Percentiles rank a stretch among this genome's conserved stretches.
These are phyloP conservation scores for Drosophila tripunctata DNA, from an alignment of 2,888 invertebrate species.

Conservation along the genomic window DNA sequence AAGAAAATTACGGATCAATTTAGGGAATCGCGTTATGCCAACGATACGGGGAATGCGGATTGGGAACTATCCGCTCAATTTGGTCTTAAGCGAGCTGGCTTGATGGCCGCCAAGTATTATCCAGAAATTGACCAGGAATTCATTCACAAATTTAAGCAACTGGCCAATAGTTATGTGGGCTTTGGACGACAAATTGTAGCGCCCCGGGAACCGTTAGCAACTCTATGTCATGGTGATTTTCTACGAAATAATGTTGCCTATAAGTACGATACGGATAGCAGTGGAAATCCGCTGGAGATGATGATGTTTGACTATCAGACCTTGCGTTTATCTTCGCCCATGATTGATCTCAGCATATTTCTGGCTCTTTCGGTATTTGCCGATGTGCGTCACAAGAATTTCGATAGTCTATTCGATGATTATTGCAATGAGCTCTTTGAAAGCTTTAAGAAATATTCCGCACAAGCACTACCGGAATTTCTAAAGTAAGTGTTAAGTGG, in stretches of 20 bases:
- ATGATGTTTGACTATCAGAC: conserved; percentile 84
- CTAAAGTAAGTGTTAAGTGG: too few species aligned
- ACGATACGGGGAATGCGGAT: conserved; percentile 37
- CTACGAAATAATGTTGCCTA: conserved; percentile 83
- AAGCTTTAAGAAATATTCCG: conserved; percentile 41
- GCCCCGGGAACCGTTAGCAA: conserved; percentile 81
- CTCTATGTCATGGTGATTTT: conserved; percentile 83
- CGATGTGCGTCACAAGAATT: conserved; percentile 75
- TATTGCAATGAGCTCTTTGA: conserved; percentile 72
- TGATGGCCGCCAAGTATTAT: conserved; percentile 51
- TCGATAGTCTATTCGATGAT: conserved; percentile 75
- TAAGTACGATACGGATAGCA: conserved; percentile 67
- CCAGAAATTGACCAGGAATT: conserved; percentile 72
- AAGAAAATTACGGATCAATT: conserved; percentile 55
- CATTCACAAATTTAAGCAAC: conserved; percentile 52
- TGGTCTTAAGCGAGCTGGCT: conserved; percentile 47
- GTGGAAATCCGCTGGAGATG: conserved; percentile 66
- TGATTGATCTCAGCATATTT: conserved; percentile 81
- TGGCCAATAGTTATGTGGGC: conserved; percentile 37
- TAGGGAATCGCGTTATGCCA: conserved; percentile 74
- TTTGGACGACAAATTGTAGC: conserved; percentile 71
- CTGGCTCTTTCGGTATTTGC: conserved; percentile 73
- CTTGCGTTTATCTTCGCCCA: conserved; percentile 81
- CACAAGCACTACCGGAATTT: conserved; percentile 65
- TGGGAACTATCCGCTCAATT: conserved; percentile 43